Evolutionary conservation across 2,113 vertebrate species (phyloP).

Genomic region (Gnathonemus echidnorhynchus): DNA sequence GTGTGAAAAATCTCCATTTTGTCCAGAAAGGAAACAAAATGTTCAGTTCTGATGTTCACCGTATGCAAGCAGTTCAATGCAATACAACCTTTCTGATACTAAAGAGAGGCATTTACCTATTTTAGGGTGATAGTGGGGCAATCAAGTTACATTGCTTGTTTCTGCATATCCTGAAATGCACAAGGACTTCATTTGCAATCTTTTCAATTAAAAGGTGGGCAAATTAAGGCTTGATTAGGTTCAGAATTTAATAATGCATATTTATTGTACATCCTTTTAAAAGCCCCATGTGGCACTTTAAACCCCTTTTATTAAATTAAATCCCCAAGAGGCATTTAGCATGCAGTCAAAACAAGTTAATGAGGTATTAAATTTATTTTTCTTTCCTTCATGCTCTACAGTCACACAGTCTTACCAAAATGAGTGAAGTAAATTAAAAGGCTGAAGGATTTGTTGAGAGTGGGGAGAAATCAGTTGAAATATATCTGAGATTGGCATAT

Average conservation of each 20-base stretch:
- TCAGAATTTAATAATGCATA: slow-evolving; percentile 15
- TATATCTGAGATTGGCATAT: background rate
- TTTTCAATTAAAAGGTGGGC: slow-evolving; percentile 13
- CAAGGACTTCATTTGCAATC: slow-evolving; percentile 3
- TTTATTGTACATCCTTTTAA: slow-evolving; percentile 14
- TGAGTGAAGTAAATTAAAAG: background rate
- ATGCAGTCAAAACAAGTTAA: slow-evolving; percentile 25
- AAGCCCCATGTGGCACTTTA: slow-evolving; percentile 19
- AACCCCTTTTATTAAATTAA: slow-evolving; percentile 23
- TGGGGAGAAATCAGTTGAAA: background rate
- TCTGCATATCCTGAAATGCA: background rate
- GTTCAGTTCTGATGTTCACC: background rate
- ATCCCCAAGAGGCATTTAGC: slow-evolving; percentile 22
- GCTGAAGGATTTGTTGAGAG: background rate
- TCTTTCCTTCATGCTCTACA: slow-evolving; percentile 16
- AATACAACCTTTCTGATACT: background rate
- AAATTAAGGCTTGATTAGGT: slow-evolving; percentile 18
- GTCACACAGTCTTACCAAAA: slow-evolving; percentile 14
- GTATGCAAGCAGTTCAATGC: background rate
- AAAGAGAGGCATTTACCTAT: background rate
- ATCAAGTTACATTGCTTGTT: background rate
- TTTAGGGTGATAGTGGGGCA: background rate
- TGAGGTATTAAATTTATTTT: slow-evolving; percentile 25
- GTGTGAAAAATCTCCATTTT: background rate
- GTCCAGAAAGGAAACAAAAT: background rate